Base-by-base conservation (phyloP, 2,113 vertebrate species). In the Nothobranchius kuhntae region DNA sequence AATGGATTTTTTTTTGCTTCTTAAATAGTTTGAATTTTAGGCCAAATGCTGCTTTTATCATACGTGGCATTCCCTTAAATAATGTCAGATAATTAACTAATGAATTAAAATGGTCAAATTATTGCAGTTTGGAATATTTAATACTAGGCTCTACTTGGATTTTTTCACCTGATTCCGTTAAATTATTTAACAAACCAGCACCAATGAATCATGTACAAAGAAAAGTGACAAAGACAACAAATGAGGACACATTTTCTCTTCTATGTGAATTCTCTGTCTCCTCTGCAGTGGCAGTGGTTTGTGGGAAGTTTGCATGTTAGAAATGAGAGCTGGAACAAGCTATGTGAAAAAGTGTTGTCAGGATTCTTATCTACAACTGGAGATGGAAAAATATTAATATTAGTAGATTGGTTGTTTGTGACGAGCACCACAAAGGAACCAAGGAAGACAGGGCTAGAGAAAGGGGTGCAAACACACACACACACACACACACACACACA, bases 201-300 rank as follows among this genome's bases (percentile, higher is more conserved):
- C 71, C 79, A 10, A 88, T 83, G 81, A 73, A 88, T 58, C 83
- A 87, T 84, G 55, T 44, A 57, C 57, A 72, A 64, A 65, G 54
- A 76, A 65, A 66, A 54, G 15, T 55, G 47, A 71, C 46, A 76
- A 61, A 61, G 52, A 50, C 53, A 56, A 47, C 40, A 48, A 78
- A 48, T 51, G 30, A 68, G 68, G 69, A 15, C 53, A 80, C 58
- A 13, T 51, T 65, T 30, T 21, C 21, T 21, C 21, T 21, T 21
- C 21, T 21, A 21, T 1, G 1, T 64, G 46, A 12, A 45, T 70
- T 68, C 71, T 69, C 77, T 68, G 75, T 84, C 79, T 81, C 85
- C 77, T 80, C 80, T 64, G 56, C 46, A 71, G 10, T 6, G 67
- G 3, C 46, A 44, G 14, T 38, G 15, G 26, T 53, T 44, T 42